Conservation (phyloP, 2,888 invertebrate species). For the Oxycera nigricornis region DNA sequence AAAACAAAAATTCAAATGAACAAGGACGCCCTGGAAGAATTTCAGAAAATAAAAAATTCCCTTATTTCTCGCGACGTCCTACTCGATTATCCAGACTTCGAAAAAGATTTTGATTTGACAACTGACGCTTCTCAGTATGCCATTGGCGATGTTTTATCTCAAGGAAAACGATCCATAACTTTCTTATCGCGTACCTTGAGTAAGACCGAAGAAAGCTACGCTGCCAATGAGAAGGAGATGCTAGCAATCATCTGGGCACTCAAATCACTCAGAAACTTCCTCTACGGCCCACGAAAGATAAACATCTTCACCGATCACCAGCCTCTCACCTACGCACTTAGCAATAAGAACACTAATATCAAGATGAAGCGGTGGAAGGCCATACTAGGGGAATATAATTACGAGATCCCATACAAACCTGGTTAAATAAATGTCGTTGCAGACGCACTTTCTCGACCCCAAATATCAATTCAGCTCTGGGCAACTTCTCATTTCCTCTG, state of each 20-base stretch:
- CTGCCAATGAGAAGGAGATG: neutral
- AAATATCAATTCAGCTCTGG: neutral
- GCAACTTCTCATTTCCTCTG: neutral
- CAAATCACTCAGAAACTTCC: neutral
- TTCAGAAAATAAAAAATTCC: slow-evolving; percentile 10
- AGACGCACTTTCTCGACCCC: neutral
- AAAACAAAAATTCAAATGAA: too few relatives aligned
- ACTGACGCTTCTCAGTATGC: neutral
- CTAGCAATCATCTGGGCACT: neutral
- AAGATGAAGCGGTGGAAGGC: slow-evolving; percentile 8
- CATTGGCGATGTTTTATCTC: slow-evolving; percentile 7
- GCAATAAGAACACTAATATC: too few relatives aligned
- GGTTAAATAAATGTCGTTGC: neutral
- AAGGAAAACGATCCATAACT: neutral
- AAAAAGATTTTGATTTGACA: neutral
- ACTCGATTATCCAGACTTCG: neutral
- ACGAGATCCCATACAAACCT: neutral
- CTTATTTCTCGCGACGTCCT: neutral
- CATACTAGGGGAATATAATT: neutral
- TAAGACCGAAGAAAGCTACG: slow-evolving; percentile 11
- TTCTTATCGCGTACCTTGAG: slow-evolving; percentile 8
- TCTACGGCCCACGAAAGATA: neutral
- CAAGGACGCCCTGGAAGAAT: too few relatives aligned
- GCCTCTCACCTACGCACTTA: slow-evolving; percentile 6
- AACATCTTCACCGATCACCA: neutral